A percentile compares a stretch with the other conserved stretches of the same genome.
Evolutionary conservation across 2,113 vertebrate species (phyloP).

Genomic region (Ceyx melanurus): DNA sequence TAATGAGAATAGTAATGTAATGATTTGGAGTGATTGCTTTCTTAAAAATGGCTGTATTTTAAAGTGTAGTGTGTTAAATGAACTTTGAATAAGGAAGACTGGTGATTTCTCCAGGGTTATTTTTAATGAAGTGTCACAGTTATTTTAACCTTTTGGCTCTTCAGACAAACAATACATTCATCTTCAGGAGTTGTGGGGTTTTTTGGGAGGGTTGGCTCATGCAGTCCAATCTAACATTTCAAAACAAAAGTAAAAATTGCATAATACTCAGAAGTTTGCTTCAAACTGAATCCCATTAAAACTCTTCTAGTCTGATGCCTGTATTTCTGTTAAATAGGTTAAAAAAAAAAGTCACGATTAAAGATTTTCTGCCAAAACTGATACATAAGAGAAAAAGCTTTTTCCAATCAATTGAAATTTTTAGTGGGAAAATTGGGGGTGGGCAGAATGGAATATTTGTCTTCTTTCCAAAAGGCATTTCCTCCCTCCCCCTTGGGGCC

Average conservation of each 20-base stretch:
- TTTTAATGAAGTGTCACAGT: neutral
- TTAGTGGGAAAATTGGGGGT: neutral
- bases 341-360: neutral
- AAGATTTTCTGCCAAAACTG: neutral
- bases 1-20: neutral
- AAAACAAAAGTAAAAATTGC: neutral
- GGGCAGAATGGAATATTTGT: neutral
- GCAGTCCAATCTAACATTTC: neutral
- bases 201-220: neutral
- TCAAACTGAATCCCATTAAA: neutral
- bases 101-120: neutral
- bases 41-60: neutral
- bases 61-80: neutral
- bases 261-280: neutral
- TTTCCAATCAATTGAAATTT: neutral
- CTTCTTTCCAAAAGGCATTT: neutral
- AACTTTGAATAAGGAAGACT: neutral
- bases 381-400: neutral
- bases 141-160: neutral
- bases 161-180: neutral
- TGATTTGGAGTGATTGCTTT: neutral
- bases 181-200: accelerated
- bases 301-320: neutral
- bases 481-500: neutral
- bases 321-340: neutral